These are phyloP conservation scores for Lanius collurio DNA, from an alignment of 2,113 vertebrate genomes.

Conservation along the genomic window DNA sequence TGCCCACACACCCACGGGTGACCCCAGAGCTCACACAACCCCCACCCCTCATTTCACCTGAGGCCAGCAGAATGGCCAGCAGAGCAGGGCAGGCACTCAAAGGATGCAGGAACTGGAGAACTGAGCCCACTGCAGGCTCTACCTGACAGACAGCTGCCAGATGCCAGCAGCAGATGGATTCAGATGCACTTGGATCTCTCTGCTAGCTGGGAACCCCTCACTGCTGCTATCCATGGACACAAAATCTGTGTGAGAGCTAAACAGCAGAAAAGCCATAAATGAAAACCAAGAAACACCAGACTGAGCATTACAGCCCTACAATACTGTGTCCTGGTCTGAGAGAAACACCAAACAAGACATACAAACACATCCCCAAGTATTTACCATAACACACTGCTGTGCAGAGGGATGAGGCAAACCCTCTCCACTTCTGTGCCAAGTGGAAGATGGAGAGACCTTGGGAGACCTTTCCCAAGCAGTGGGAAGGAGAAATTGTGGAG, in stretches of 20 bases:
- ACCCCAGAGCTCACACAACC: not conserved
- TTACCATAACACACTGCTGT: accelerated
- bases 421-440: not conserved
- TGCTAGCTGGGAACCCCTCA: not conserved
- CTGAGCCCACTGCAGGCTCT: not conserved
- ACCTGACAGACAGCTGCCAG: not conserved
- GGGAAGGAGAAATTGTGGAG: not conserved
- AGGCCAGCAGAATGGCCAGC: not conserved
- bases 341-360: not conserved
- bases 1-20: not conserved
- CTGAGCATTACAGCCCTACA: not conserved
- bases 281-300: not conserved
- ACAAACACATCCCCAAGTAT: not conserved
- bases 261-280: not conserved
- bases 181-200: not conserved
- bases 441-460: not conserved
- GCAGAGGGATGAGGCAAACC: not conserved
- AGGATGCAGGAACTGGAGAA: not conserved
- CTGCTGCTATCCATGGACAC: not conserved
- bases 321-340: not conserved
- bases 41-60: not conserved
- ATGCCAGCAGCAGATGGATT: not conserved
- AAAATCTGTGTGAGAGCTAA: not conserved
- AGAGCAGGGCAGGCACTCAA: not conserved
- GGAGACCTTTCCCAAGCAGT: not conserved